Conservation (phyloP, 2,113 vertebrate genomes). For the Oryzias javanicus region DNA sequence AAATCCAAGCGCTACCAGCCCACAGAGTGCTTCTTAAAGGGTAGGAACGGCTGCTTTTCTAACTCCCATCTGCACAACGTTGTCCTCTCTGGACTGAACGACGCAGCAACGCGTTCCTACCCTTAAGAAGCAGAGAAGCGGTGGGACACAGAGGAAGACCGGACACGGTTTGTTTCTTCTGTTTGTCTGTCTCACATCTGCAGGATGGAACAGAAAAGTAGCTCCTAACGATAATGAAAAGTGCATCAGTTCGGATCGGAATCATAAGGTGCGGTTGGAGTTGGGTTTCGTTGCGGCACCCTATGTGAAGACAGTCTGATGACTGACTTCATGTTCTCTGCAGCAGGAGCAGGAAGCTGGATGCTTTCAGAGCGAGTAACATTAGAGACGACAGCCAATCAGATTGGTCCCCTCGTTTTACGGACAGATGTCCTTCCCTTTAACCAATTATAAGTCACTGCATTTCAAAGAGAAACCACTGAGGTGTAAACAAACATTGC, state of each 20-base stretch:
- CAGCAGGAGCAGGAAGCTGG: constrained; percentile 32
- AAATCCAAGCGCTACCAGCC: constrained; percentile 7
- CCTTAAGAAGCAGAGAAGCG: background rate
- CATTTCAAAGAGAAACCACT: constrained; percentile 14
- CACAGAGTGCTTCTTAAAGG: constrained; percentile 1
- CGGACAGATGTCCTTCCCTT: constrained; percentile 26
- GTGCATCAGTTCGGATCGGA: constrained; percentile 73
- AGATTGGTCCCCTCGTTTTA: constrained; percentile 13
- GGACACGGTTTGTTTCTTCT: constrained; percentile 33
- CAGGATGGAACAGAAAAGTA: constrained; percentile 60
- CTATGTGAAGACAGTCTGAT: constrained; percentile 6
- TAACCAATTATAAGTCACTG: constrained; percentile 12
- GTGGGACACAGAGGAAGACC: constrained; percentile 8
- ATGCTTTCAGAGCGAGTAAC: constrained; percentile 9
- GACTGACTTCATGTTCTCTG: constrained; percentile 23
- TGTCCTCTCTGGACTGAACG: background rate
- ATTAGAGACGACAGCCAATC: background rate
- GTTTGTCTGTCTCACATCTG: constrained; percentile 47
- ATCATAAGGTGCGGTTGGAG: constrained; percentile 78
- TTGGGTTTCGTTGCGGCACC: constrained; percentile 25
- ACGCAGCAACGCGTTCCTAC: constrained; percentile 33
- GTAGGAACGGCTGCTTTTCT: constrained; percentile 6
- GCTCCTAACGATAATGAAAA: constrained; percentile 64
- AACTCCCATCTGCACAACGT: background rate
- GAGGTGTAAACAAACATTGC: constrained; percentile 19